Base-by-base conservation (phyloP, 2,888 invertebrate genomes). In the Diabrotica balteata region DNA sequence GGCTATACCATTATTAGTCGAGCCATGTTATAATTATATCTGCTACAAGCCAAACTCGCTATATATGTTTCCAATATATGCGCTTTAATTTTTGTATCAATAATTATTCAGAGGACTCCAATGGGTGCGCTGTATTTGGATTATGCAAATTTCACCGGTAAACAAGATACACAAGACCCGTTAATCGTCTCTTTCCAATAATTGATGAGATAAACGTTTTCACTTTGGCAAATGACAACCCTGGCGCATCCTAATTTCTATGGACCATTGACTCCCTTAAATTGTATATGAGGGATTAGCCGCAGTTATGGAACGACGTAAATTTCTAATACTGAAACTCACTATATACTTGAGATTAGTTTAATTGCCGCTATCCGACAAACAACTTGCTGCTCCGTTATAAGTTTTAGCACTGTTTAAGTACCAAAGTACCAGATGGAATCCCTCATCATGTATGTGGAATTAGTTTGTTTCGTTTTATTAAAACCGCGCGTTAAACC, bases 221-320 rank as follows among this genome's bases (percentile, higher is more conserved):
- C 11, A 8, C 22, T 57, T 45, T 17, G 22, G 57, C 46, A 57
- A 57, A 68, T 59, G 59, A 58, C 61, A 46, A 61, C 59, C 63
- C 53, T 57, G 47, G 51, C 64, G 55, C 63, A 63, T 62, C 76
- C 76, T 77, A 78, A 80, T 79, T 78, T 77, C 77, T 77, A 80
- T 75, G 79, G 79, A 78, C 80, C 79, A 80, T 80, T 79, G 79
- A 79, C 77, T 78, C 73, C 75, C 76, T 78, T 76, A 77, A 79
- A 79, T 79, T 78, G 79, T 79, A 76, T 78, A 79, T 79, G 76
- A 78, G 77, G 78, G 79, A 78, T 79, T 78, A 78, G 75, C 63
- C 66, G 72, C 74, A 77, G 77, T 76, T 78, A 78, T 76, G 77
- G 76, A 77, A 77, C 77, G 72, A 75, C 76, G 77, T 77, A 78